Evolutionary conservation across 2,888 invertebrate species (phyloP).

Genomic region (Limulus polyphemus): DNA sequence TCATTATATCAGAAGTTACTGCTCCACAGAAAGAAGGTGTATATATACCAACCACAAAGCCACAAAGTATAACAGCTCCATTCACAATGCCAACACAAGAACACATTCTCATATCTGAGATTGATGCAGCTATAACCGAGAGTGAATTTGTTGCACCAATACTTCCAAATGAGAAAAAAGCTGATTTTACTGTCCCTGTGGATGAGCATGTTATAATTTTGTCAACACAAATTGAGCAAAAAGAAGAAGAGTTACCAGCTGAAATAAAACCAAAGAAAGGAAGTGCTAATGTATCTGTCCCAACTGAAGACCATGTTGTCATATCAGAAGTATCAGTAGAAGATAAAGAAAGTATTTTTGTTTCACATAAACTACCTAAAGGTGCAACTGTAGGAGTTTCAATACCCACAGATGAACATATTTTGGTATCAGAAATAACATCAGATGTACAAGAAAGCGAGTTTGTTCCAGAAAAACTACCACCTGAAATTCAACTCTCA

Average conservation of each 20-base stretch:
- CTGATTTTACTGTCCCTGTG: constrained; percentile 18
- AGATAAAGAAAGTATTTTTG: constrained; percentile 19
- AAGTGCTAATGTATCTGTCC: constrained; percentile 16
- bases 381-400: constrained; percentile 12
- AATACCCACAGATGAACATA: constrained; percentile 22
- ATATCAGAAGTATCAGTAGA: constrained; percentile 21
- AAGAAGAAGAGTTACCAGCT: constrained; percentile 9
- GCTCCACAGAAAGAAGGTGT: constrained; percentile 9
- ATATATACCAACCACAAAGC: constrained; percentile 13
- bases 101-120: constrained; percentile 17
- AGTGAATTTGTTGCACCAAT: constrained; percentile 6
- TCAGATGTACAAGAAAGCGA: constrained; percentile 14
- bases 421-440: constrained; percentile 23
- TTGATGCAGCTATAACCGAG: constrained; percentile 8
- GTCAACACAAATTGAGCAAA: constrained; percentile 6
- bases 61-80: constrained; percentile 9
- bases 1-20: constrained; percentile 14
- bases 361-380: constrained; percentile 7
- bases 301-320: constrained; percentile 22
- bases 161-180: constrained; percentile 11
- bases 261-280: constrained; percentile 10
- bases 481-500: neutral
- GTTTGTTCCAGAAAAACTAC: constrained; percentile 5
- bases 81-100: constrained; percentile 19
- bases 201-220: constrained; percentile 19